phyloP scores from a whole-genome alignment of 2,797 vertebrate species.

The Propithecus perrieri region DNA sequence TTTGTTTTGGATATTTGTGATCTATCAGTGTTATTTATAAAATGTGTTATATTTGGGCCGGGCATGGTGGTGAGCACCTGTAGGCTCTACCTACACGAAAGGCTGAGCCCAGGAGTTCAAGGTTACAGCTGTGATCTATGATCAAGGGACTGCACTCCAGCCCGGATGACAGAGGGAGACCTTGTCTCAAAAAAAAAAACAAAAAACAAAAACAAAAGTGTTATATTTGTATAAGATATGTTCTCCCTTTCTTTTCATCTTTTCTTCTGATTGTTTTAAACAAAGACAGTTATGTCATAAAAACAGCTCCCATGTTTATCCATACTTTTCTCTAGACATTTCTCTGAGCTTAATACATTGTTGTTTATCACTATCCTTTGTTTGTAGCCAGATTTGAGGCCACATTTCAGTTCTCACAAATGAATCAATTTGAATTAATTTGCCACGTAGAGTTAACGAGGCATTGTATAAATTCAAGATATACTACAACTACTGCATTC shows the following conservation, averaged over 20 bases:
- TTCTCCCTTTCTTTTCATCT: background rate
- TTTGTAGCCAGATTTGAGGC: slow-evolving; percentile 58
- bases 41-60: background rate
- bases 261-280: background rate
- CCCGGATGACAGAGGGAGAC: background rate
- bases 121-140: background rate
- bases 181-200: background rate
- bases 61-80: background rate
- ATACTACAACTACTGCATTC: background rate
- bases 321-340: background rate
- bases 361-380: slow-evolving; percentile 48
- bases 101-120: background rate
- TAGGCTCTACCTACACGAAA: background rate
- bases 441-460: slow-evolving; percentile 68
- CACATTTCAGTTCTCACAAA: slow-evolving; percentile 57
- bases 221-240: background rate
- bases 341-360: slow-evolving; percentile 1
- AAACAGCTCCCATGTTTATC: background rate
- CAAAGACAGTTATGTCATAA: background rate
- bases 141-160: background rate
- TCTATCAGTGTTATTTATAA: background rate
- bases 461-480: slow-evolving; percentile 60
- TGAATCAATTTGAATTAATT: slow-evolving; percentile 77
- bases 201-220: background rate
- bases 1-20: background rate